Base-by-base conservation (phyloP, 2,797 vertebrate species). In the Caiman crocodilus region DNA sequence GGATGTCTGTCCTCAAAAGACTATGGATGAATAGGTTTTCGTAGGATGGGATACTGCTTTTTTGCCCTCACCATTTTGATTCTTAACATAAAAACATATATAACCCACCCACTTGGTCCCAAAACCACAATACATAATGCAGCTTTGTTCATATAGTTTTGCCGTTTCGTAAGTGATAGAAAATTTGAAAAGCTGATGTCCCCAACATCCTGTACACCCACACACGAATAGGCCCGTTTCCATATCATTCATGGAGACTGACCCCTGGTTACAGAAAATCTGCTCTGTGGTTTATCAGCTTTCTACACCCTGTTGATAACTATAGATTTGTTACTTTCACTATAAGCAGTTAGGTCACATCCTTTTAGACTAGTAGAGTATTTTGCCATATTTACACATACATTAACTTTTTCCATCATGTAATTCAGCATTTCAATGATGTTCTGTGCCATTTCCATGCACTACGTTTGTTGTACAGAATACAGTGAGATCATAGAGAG, bases 121-220 rank as follows among this genome's bases (percentile, higher is more conserved):
- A 35, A 88, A n/a, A 3, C 58, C 58, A 32, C 4, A 0, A 1
- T 3, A 35, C 14, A 20, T 2, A 2, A 35, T 5, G n/a, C 67
- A 69, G 28, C 42, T 50, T 50, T 50, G 42, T 50, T 42, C 42
- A 42, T 42, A 42, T 42, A 42, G 42, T 42, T 50, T 50, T 10
- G 42, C 11, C 11, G 42, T 50, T 10, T 50, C 42, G 10, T 50
- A 50, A 50, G 42, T 50, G 42, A 50, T 10, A 50, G 42, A 50
- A 50, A 50, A 50, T 50, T 10, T 50, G 11, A 50, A 50, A 50
- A 50, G 14, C 1, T 57, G 7, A 5, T 15, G 4, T 16, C n/a
- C 16, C 20, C 63, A 84, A 35, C 42, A 81, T 64, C 15, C 58
- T 32, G 56, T 28, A 12, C 42, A 60, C 1, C 6, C 42, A 16